Base-by-base conservation (phyloP, 2,888 invertebrate genomes). In the Tiliacea aurago region DNA sequence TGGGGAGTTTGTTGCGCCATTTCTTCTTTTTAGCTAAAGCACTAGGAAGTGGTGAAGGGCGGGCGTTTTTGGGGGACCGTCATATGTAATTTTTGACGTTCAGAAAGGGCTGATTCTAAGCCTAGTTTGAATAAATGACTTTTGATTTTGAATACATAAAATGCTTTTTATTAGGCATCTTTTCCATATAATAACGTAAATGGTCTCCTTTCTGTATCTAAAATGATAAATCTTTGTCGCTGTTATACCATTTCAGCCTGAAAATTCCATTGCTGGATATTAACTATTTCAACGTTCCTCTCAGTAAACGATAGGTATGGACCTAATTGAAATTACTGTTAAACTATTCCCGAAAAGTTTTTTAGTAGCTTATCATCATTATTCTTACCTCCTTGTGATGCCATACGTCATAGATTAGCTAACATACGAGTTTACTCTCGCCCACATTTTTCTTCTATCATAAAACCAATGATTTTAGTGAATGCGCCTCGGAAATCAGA, bases 361-460 rank as follows among this genome's bases (percentile, higher is more conserved):
- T n/a, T 49, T 15, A 4, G 5, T 43, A 43, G 2, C 15, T 18
- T 43, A 43, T 15, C 0, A 41, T 9, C 23, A 1, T 20, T 51
- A 66, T 76, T 76, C 58, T 15, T n/a, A 1, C 20, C 73, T 72
- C 45, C 20, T 23, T 41, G 73, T 63, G 23, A 37, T 78, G 70
- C 62, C 51, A 61, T 43, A 43, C n/a, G 71, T 62, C 76, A 76
- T 79, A 62, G 72, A 76, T 76, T 55, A 79, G 72, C 49, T 43
- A 62, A 61, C 49, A 56, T n/a, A 79, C 23, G 71, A 78, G 47
- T 70, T 49, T 43, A 78, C 79, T 79, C 47, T 61, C 79, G 49
- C 61, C 79, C 55, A 76, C 20, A 71, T 62, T 49, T 49, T 49
- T 43, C 18, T n/a, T 15, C 23, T 59, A 68, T 55, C 64, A 43